Base-by-base conservation (phyloP, 2,797 vertebrate genomes). In the Anabacerthia variegaticeps region DNA sequence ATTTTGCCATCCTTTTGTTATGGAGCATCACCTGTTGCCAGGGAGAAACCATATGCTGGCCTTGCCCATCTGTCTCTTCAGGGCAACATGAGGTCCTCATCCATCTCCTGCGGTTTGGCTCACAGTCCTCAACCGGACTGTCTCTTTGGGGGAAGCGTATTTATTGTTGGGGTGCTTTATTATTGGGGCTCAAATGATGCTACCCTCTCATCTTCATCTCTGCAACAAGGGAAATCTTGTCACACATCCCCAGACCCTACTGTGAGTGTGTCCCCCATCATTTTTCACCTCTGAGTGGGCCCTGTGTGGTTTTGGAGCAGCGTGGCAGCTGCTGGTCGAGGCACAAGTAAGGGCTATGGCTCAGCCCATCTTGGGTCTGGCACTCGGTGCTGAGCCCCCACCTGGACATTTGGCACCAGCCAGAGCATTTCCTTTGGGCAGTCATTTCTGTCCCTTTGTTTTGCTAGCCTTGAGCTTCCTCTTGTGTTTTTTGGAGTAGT, bases 401-500 rank as follows among this genome's bases (percentile, higher is more conserved):
- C 69, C 62, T 86, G 43, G 43, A 15, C 5, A 1, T 75, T 86
- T 90, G 89, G 74, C 65, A 81, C 23, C 6, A 4, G 23, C 30
- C 0, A 1, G 34, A 84, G 27, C 12, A 6, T 76, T 93, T 79
- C 62, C 74, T 77, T 1, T 49, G 61, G 52, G n/a, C 23, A 32
- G 30, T 85, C 49, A 23, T 77, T 92, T 95, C 56, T 96, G 22
- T 74, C 83, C 72, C 49, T 74, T 92, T 83, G 28, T 94, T 92
- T 94, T 73, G 14, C 85, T 94, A 88, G 61, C 67, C 65, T 90
- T 2, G 22, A 90, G 89, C 88, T 94, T 93, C 90, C 74, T 93
- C 80, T 71, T 90, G 65, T 79, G 80, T 87, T 91, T 87, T 86
- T 56, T 63, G 19, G 71, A 85, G 49, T 85, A 96, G 69, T 65